Evolutionary conservation across 2,797 vertebrate species (phyloP), one percentile per base, ranked within the genome.

Genomic region (Enteromius fasciolatus): DNA sequence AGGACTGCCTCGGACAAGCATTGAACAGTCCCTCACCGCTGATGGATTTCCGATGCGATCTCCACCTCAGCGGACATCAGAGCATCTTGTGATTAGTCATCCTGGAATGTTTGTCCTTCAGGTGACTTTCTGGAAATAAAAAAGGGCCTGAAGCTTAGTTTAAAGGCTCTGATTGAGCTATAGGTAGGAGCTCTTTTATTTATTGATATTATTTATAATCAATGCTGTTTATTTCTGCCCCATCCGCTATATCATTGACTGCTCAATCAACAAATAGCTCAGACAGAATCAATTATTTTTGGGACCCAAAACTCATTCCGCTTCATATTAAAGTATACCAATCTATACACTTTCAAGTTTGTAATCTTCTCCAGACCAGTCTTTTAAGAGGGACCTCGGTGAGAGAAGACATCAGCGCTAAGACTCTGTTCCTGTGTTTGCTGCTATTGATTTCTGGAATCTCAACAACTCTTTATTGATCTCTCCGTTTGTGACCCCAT

Each of bases 381-480:
- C 73, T 66, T 88, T 66, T 70, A 33, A 84, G 73, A 67, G 61
- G 81, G 57, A 44, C 59, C 73, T 70, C 33, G 57, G 79, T 85
- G 82, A 83, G 80, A 72, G 86, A 86, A 87, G 81, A 88, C 86
- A 84, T 90, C 87, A 85, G 74, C 83, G 76, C 70, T 79, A 78
- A 75, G 67, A 85, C 86, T 84, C 61, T 61, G 54, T 72, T 84
- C 59, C 70, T 84, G 33, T 57, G 8, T 83, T 85, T 80, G 77
- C 39, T 67, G 77, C 46, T 80, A 89, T 85, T 64, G 87, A 91
- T 90, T 82, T n/a, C 68, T 70, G 66, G n/a, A 61, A 89, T 87
- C 88, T 87, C 78, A 89, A 88, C 85, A 84, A 72, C 87, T 87
- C 80, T 73, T 83, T 64, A 91, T 92, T 59, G 85, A 92, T 86